A percentile compares a stretch with the other conserved stretches of the same genome.
Conservation (phyloP, 2,888 invertebrate genomes). For the Mechanitis mazaeus region DNA sequence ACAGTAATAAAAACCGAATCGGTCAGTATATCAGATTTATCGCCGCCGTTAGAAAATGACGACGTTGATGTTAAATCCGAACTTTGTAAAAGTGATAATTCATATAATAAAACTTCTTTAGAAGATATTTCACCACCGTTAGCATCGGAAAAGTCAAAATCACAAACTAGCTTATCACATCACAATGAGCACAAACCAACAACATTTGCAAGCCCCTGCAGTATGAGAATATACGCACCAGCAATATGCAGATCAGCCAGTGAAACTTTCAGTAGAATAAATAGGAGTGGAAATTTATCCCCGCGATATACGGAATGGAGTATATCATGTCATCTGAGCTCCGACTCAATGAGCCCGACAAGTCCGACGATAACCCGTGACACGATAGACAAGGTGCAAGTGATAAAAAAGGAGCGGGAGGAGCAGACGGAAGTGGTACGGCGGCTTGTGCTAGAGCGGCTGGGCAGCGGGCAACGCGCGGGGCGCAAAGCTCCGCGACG, state of each 20-base stretch:
- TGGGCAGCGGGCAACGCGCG: conserved; percentile 55
- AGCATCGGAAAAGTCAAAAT: conserved; percentile 45
- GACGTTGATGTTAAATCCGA: conserved; percentile 28
- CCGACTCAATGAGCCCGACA: conserved; percentile 49
- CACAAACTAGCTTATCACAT: conserved; percentile 22
- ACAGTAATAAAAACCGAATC: conserved; percentile 43
- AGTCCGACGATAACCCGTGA: conserved; percentile 60
- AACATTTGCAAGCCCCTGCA: conserved; percentile 38
- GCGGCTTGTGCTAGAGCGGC: conserved; percentile 87
- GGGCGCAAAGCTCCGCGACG: conserved; percentile 42
- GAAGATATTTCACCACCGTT: conserved; percentile 54
- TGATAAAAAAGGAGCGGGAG: conserved; percentile 86
- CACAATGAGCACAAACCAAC: conserved; percentile 20
- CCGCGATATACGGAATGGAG: conserved; percentile 45
- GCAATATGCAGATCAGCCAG: conserved; percentile 57
- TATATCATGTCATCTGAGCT: conserved; percentile 40
- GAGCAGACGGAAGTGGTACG: conserved; percentile 90
- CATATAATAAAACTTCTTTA: conserved; percentile 33
- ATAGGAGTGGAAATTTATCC: conserved; percentile 45
- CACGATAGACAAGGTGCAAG: conserved; percentile 82
- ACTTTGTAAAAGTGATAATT: conserved; percentile 16
- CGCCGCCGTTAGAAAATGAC: conserved; percentile 49
- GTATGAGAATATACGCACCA: conserved; percentile 56
- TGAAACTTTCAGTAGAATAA: conserved; percentile 50
- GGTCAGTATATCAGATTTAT: conserved; percentile 51